Conservation (phyloP, 2,113 vertebrate species). For the Eolophus roseicapilla region DNA sequence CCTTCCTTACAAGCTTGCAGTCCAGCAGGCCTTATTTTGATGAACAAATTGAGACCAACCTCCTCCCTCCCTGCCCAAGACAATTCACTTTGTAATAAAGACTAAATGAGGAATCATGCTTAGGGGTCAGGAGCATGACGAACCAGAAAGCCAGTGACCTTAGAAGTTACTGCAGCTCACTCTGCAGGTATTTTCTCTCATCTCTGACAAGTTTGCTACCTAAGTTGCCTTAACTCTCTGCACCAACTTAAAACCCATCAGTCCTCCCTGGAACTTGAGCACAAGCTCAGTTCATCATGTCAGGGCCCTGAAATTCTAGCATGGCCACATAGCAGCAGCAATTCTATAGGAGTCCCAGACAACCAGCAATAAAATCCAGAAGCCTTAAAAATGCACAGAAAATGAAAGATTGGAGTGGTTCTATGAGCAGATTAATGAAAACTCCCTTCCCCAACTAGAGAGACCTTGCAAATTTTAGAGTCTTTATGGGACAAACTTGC, state of each 20-base stretch:
- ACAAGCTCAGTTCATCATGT: constrained; percentile 75
- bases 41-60: background rate
- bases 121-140: background rate
- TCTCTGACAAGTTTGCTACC: background rate
- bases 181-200: background rate
- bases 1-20: background rate
- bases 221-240: background rate
- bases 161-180: background rate
- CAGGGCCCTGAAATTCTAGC: constrained; percentile 79
- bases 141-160: background rate
- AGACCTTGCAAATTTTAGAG: background rate
- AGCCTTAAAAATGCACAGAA: background rate
- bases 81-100: background rate
- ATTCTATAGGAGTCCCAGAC: background rate
- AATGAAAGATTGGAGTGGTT: background rate
- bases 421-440: background rate
- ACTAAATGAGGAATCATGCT: background rate
- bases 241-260: constrained; percentile 36
- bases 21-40: background rate
- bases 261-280: constrained; percentile 68
- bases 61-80: background rate
- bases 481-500: background rate
- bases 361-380: background rate
- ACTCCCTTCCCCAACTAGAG: background rate
- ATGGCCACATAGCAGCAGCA: constrained; percentile 70